phyloP scores from a whole-genome alignment of 2,888 invertebrate genomes.

The Catocala fraxini region DNA sequence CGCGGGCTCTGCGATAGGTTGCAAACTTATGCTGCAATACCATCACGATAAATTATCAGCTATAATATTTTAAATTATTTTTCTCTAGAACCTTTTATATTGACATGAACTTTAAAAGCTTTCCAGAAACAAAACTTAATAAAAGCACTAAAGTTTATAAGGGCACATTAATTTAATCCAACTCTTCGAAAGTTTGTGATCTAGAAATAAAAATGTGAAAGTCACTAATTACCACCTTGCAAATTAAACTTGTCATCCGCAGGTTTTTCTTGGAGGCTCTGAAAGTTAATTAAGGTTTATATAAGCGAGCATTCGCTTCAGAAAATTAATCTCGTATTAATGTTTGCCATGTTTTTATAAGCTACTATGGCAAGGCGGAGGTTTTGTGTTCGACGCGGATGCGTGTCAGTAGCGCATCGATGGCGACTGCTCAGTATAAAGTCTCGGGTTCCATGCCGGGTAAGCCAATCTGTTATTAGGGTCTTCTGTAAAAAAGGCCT shows the following conservation, averaged over 20 bases:
- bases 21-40: too few species aligned
- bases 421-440: too few species aligned
- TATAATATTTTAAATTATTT: too few species aligned
- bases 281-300: conserved; percentile 45
- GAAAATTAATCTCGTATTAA: conserved; percentile 16
- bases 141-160: conserved; percentile 19
- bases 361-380: neutral
- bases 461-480: too few species aligned
- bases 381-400: too few species aligned
- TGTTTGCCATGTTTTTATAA: conserved; percentile 13
- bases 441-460: too few species aligned
- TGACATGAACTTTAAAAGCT: neutral
- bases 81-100: too few species aligned
- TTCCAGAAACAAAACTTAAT: conserved; percentile 15
- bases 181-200: conserved; percentile 24
- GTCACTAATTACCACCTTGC: conserved; percentile 54
- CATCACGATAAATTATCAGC: too few species aligned
- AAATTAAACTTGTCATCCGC: conserved; percentile 53
- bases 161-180: conserved; percentile 37
- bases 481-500: too few species aligned
- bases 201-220: conserved; percentile 43
- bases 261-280: conserved; percentile 42
- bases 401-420: too few species aligned
- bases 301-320: conserved; percentile 25
- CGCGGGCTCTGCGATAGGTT: too few species aligned